These are phyloP conservation scores for Pachliopta kotzebuea DNA, from an alignment of 2,888 invertebrate species.

Conservation along the genomic window DNA sequence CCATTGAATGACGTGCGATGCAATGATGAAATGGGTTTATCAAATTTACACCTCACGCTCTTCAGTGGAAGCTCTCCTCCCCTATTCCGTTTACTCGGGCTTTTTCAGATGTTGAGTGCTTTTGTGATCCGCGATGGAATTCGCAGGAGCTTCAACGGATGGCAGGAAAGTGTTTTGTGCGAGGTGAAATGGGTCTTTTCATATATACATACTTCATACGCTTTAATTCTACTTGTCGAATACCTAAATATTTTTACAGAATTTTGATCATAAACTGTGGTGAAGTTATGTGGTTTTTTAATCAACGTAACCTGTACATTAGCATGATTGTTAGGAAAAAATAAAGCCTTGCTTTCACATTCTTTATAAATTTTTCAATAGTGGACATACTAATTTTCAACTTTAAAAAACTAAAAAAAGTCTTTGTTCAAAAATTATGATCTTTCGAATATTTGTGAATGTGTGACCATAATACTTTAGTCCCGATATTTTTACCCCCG, in stretches of 20 bases:
- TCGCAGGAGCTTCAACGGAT: conserved; percentile 14
- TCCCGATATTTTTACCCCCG: too few relatives aligned
- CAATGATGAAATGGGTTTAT: conserved; percentile 39
- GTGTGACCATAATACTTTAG: too few relatives aligned
- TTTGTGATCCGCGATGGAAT: conserved; percentile 20
- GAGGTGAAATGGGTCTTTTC: conserved; percentile 8
- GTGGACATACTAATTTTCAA: too few relatives aligned
- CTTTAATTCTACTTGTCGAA: neutral
- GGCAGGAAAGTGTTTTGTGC: conserved; percentile 14
- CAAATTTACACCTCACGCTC: conserved; percentile 53
- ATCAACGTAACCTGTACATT: too few relatives aligned
- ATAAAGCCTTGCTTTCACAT: too few relatives aligned
- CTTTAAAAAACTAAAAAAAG: too few relatives aligned
- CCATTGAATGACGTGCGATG: conserved; percentile 12
- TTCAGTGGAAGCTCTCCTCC: conserved; percentile 44
- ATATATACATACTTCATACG: conserved; percentile 1
- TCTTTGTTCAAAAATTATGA: too few relatives aligned
- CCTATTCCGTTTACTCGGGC: conserved; percentile 28
- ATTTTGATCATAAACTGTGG: too few relatives aligned
- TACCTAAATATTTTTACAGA: neutral
- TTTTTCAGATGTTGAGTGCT: conserved; percentile 23
- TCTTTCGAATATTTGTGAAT: too few relatives aligned
- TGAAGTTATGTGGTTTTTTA: too few relatives aligned
- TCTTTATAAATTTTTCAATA: too few relatives aligned
- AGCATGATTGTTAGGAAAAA: too few relatives aligned